Percentiles rank a stretch among this genome's conserved stretches.
Conservation (phyloP, 2,888 invertebrate species). For the Acrocera orbiculus region DNA sequence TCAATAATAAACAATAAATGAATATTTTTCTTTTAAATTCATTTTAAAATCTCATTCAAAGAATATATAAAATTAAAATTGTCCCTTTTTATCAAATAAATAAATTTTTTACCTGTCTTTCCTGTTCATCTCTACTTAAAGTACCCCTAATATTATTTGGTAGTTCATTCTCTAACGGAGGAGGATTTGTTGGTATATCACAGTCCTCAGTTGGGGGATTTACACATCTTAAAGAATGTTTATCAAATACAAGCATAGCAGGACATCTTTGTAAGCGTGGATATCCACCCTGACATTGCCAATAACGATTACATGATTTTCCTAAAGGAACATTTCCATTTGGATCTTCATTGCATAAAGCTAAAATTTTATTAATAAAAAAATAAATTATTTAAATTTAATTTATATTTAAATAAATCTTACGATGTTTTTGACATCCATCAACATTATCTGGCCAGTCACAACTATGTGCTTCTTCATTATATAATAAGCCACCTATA, state of each 20-base stretch:
- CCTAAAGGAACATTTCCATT: slow-evolving; percentile 83
- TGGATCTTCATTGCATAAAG: slow-evolving; percentile 77
- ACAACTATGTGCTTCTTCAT: slow-evolving; percentile 77
- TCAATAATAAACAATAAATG: too few relatives aligned
- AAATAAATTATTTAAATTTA: background rate
- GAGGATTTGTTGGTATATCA: slow-evolving; percentile 61
- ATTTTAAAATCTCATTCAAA: too few relatives aligned
- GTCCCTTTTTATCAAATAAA: too few relatives aligned
- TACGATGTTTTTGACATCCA: slow-evolving; percentile 86
- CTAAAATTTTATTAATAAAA: slow-evolving; percentile 30
- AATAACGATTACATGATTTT: slow-evolving; percentile 84
- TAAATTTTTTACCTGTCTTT: background rate
- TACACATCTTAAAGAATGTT: slow-evolving; percentile 62
- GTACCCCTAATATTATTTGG: slow-evolving; percentile 7
- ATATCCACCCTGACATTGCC: slow-evolving; percentile 89
- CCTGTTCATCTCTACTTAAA: slow-evolving; percentile 10
- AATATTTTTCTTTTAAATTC: too few relatives aligned
- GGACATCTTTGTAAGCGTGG: slow-evolving; percentile 80
- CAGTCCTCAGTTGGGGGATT: slow-evolving; percentile 83
- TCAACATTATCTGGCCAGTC: slow-evolving; percentile 91
- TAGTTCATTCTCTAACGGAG: slow-evolving; percentile 39
- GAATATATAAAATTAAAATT: too few relatives aligned
- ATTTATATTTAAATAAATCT: slow-evolving; percentile 30
- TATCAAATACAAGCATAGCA: slow-evolving; percentile 78
- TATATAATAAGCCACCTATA: slow-evolving; percentile 78